Percentiles rank a stretch among this genome's conserved stretches.
Conservation (phyloP, 1,140 invertebrate genomes). For the Zelostemma sp. region DNA sequence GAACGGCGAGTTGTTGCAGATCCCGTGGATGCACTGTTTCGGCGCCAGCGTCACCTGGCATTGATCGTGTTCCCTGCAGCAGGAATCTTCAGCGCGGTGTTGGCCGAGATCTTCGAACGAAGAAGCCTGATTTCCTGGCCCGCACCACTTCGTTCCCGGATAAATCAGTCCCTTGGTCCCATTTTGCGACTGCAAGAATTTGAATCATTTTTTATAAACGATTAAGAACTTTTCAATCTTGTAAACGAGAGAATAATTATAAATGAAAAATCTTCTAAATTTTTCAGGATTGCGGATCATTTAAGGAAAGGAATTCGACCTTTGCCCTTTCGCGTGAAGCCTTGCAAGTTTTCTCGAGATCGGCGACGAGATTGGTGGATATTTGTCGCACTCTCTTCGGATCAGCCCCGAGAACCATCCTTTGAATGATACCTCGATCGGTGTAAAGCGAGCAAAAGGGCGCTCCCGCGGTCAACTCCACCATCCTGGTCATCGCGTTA, state of each 20-base stretch:
- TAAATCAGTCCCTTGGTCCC: slow-evolving; percentile 65
- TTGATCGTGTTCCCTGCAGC: slow-evolving; percentile 83
- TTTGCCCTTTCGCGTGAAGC: slow-evolving; percentile 55
- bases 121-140: slow-evolving; percentile 75
- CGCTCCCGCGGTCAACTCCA: slow-evolving; percentile 73
- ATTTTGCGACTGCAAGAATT: slow-evolving; percentile 11
- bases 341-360: slow-evolving; percentile 73
- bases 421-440: slow-evolving; percentile 75
- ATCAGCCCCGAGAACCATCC: slow-evolving; percentile 73
- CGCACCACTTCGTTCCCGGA: slow-evolving; percentile 82
- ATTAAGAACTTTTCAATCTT: too few species aligned
- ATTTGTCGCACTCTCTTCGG: slow-evolving; percentile 74
- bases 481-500: slow-evolving; percentile 75
- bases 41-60: slow-evolving; percentile 76
- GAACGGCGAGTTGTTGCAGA: slow-evolving; percentile 78
- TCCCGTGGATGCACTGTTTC: slow-evolving; percentile 74
- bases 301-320: too few species aligned
- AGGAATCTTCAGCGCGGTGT: slow-evolving; percentile 76
- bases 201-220: too few species aligned
- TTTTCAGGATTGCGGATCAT: too few species aligned
- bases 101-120: slow-evolving; percentile 77
- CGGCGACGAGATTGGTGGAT: slow-evolving; percentile 72
- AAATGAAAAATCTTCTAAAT: too few species aligned
- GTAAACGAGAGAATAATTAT: too few species aligned
- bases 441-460: slow-evolving; percentile 75